Evolutionary conservation across 2,113 vertebrate genomes (phyloP).

Genomic region (Oxyruncus cristatus): DNA sequence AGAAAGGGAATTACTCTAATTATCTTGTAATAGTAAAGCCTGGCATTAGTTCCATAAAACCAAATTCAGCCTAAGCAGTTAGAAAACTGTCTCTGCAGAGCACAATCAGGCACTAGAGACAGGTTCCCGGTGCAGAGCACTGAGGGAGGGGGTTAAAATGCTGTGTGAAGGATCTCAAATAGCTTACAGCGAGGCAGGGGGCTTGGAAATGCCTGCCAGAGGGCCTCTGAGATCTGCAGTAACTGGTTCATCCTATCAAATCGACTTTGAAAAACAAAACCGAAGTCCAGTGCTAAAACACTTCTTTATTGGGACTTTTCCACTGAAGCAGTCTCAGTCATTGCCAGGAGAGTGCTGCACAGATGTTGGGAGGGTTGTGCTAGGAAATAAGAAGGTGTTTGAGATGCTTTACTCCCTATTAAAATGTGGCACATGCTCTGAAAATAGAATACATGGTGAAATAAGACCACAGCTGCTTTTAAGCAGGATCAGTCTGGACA

Average conservation of each 20-base stretch:
- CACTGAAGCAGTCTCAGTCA: accelerated
- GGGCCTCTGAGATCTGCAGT: neutral
- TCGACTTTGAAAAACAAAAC: neutral
- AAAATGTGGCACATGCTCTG: neutral
- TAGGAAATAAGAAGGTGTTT: neutral
- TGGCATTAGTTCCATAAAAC: neutral
- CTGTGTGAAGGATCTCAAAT: neutral
- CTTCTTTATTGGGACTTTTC: neutral
- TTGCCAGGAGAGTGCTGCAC: neutral
- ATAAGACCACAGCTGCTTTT: neutral
- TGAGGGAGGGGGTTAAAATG: neutral
- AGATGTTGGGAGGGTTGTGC: neutral
- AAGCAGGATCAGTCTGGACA: neutral
- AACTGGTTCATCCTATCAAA: neutral
- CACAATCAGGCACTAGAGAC: neutral
- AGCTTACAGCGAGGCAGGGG: neutral
- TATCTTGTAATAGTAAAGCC: neutral
- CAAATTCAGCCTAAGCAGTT: neutral
- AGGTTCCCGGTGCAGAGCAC: neutral
- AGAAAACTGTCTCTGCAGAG: neutral
- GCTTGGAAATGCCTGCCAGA: neutral
- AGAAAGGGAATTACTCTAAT: constrained; percentile 13
- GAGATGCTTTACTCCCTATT: neutral
- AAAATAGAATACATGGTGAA: neutral
- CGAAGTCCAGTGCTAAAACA: neutral